Percentiles rank a stretch among this genome's conserved stretches.
Evolutionary conservation across 2,113 vertebrate species (phyloP).

Genomic region (Lasiurus borealis): DNA sequence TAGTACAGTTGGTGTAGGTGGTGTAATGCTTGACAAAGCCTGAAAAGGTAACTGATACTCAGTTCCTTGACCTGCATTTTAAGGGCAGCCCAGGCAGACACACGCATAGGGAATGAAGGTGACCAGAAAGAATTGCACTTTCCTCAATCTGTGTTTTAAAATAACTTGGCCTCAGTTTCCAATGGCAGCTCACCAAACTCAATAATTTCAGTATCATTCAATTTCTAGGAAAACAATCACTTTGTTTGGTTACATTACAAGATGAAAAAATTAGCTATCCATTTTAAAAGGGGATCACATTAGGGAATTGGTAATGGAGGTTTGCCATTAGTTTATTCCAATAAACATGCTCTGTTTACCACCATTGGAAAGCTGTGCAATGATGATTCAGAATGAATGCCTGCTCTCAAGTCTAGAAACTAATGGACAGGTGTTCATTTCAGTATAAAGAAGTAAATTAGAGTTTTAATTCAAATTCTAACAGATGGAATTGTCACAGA

Average conservation of each 20-base stretch:
- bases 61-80: neutral
- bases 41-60: neutral
- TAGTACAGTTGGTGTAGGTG: neutral
- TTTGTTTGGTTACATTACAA: conserved; percentile 11
- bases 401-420: conserved; percentile 58
- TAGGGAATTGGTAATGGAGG: neutral
- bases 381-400: conserved; percentile 58
- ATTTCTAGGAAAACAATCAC: conserved; percentile 36
- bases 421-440: conserved; percentile 62
- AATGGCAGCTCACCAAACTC: conserved; percentile 2
- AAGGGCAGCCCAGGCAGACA: neutral
- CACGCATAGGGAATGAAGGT: neutral
- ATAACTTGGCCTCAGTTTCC: conserved; percentile 28
- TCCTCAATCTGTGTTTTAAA: neutral
- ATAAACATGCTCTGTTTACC: conserved; percentile 32
- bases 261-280: neutral
- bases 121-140: neutral
- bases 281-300: conserved; percentile 42
- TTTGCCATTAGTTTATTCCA: conserved; percentile 37
- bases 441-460: conserved; percentile 49
- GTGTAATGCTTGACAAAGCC: neutral
- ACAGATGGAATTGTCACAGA: conserved; percentile 67
- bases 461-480: conserved; percentile 67
- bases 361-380: neutral
- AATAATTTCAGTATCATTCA: conserved; percentile 35